Percentiles rank a stretch among this genome's conserved stretches.
These are phyloP conservation scores for Aleiodes sp. DNA, from an alignment of 1,140 invertebrate genomes.

Conservation along the genomic window DNA sequence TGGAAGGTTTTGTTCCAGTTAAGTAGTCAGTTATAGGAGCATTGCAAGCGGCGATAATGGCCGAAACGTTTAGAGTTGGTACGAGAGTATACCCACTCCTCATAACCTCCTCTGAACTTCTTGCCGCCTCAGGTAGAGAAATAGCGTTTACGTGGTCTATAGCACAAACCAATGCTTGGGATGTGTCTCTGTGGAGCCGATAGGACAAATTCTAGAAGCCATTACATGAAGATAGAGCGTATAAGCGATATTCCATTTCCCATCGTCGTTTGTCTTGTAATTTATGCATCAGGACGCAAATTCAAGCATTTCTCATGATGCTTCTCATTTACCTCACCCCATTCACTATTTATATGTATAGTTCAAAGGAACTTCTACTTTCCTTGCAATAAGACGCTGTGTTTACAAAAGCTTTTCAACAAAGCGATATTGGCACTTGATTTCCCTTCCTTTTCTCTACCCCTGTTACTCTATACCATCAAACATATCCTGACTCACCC, in stretches of 20 bases:
- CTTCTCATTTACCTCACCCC: slow-evolving; percentile 2
- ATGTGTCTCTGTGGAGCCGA: neutral
- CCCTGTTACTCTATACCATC: neutral
- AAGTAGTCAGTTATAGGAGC: neutral
- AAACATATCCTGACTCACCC: slow-evolving; percentile 1
- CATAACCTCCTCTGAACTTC: neutral
- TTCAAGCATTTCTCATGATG: neutral
- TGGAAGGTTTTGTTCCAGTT: neutral
- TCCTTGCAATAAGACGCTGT: slow-evolving; percentile 46
- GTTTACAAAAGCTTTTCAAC: slow-evolving; percentile 39
- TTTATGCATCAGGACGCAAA: neutral
- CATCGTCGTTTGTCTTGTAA: slow-evolving; percentile 2
- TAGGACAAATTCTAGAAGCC: slow-evolving; percentile 4
- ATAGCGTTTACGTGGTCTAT: slow-evolving; percentile 13
- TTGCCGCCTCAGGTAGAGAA: neutral
- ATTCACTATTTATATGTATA: slow-evolving; percentile 31
- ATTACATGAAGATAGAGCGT: slow-evolving; percentile 10
- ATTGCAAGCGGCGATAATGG: neutral
- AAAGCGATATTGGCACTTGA: slow-evolving; percentile 30
- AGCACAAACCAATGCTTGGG: neutral
- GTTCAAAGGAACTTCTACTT: slow-evolving; percentile 43
- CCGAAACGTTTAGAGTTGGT: neutral
- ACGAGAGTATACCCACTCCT: neutral
- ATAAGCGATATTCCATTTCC: slow-evolving; percentile 12
- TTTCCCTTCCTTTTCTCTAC: slow-evolving; percentile 11